These are phyloP conservation scores for Zalophus californianus DNA, from an alignment of 2,797 vertebrate genomes.

Conservation along the genomic window DNA sequence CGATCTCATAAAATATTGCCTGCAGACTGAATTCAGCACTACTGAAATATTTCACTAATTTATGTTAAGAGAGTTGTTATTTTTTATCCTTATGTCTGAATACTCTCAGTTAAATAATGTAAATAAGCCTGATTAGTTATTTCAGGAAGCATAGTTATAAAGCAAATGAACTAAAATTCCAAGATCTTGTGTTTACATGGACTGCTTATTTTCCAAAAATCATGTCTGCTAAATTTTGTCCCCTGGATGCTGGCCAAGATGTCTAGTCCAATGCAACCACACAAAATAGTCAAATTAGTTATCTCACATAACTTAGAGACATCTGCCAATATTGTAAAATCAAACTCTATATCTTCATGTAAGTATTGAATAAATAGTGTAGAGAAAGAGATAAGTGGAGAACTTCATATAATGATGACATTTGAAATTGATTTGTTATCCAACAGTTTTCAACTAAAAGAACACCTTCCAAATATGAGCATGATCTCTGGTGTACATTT, in stretches of 20 bases:
- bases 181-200: neutral
- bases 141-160: neutral
- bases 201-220: neutral
- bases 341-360: neutral
- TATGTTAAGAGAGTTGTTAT: conserved; percentile 12
- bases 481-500: neutral
- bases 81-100: conserved; percentile 31
- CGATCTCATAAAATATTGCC: conserved; percentile 30
- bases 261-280: neutral
- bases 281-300: neutral
- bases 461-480: neutral
- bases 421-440: neutral
- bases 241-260: neutral
- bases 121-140: conserved; percentile 17
- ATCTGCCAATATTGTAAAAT: neutral
- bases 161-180: conserved; percentile 13
- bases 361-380: neutral
- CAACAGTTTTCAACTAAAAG: neutral
- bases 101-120: neutral
- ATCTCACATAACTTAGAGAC: neutral
- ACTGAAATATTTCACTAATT: conserved; percentile 24
- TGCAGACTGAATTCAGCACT: conserved; percentile 12
- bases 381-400: neutral
- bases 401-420: neutral
- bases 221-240: neutral